phyloP scores from a whole-genome alignment of 2,888 invertebrate species.

The Entomobrya multifasciata region DNA sequence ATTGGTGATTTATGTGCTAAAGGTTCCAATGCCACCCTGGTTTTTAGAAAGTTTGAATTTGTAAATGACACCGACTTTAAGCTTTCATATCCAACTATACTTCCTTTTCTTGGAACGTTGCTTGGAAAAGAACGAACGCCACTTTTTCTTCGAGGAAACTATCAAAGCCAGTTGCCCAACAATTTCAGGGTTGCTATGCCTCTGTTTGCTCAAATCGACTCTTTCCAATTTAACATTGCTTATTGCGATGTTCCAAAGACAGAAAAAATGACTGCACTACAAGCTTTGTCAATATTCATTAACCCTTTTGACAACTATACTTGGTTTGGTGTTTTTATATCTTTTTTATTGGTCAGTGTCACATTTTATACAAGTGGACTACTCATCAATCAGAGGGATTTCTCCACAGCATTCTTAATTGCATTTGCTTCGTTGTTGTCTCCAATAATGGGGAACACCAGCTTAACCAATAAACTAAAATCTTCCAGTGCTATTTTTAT shows the following conservation, averaged over 20 bases:
- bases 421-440: constrained; percentile 8
- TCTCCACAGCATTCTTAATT: not conserved
- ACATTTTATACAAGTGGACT: not conserved
- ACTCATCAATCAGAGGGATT: not conserved
- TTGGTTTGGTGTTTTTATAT: not conserved
- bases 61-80: not conserved
- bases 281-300: constrained; percentile 1
- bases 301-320: not conserved
- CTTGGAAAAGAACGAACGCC: constrained; percentile 10
- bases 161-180: too few species aligned
- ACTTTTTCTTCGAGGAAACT: not conserved
- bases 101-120: constrained; percentile 14
- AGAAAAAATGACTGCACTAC: not conserved
- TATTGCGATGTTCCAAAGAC: constrained; percentile 42
- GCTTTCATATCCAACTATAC: not conserved
- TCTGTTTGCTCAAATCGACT: not conserved
- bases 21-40: not conserved
- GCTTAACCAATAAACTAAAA: not conserved
- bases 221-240: constrained; percentile 33
- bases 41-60: not conserved
- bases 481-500: not conserved
- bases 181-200: not conserved
- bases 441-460: not conserved
- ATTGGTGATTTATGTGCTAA: not conserved
- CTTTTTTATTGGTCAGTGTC: not conserved